Conservation (phyloP, 2,888 invertebrate genomes). For the Napeogenes inachia region DNA sequence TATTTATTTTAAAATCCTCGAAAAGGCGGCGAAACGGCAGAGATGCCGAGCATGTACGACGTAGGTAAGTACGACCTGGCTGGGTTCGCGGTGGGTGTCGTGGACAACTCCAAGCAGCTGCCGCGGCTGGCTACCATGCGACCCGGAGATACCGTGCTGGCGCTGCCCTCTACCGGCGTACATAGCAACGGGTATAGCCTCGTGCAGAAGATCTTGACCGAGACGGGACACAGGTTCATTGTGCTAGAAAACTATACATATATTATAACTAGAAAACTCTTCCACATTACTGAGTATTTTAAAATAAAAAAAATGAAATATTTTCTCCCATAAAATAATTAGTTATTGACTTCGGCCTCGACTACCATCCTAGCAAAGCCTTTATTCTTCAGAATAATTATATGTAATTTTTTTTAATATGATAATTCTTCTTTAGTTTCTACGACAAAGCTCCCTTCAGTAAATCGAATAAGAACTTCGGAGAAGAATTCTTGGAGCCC, state of each 20-base stretch:
- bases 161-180: slow-evolving; percentile 91
- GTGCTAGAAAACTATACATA: not conserved
- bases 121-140: slow-evolving; percentile 82
- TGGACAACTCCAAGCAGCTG: slow-evolving; percentile 84
- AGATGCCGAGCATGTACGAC: slow-evolving; percentile 96
- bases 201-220: slow-evolving; percentile 86
- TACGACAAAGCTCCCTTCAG: slow-evolving; percentile 65
- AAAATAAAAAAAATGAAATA: no score
- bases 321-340: no score
- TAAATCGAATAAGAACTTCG: slow-evolving; percentile 63
- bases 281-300: no score
- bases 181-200: slow-evolving; percentile 97
- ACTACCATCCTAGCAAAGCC: no score
- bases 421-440: slow-evolving; percentile 41
- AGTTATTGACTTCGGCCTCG: no score
- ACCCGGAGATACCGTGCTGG: slow-evolving; percentile 89
- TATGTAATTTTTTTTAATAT: no score
- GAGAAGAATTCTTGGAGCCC: slow-evolving; percentile 89
- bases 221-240: slow-evolving; percentile 76
- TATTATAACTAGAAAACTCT: not conserved
- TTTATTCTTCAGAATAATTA: no score
- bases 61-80: slow-evolving; percentile 95
- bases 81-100: slow-evolving; percentile 96
- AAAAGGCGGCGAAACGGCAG: slow-evolving; percentile 95
- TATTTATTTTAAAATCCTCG: no score